phyloP scores from a whole-genome alignment of 2,797 vertebrate genomes.

The Acanthiza pusilla region DNA sequence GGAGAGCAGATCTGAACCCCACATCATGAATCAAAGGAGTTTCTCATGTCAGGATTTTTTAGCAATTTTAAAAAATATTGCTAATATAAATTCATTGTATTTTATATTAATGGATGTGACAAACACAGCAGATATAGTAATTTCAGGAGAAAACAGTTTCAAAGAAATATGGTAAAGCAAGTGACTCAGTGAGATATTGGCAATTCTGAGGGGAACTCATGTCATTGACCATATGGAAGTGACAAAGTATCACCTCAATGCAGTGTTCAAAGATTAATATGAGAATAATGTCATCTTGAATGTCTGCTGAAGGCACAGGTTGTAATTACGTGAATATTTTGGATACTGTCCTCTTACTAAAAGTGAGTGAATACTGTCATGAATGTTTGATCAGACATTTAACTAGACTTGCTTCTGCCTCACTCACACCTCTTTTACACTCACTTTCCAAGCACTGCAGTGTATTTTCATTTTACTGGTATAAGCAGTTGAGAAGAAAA shows the following conservation, averaged over 20 bases:
- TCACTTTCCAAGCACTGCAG: background rate
- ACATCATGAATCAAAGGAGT: background rate
- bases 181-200: slow-evolving; percentile 48
- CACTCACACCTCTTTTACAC: background rate
- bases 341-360: background rate
- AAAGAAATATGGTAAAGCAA: slow-evolving; percentile 56
- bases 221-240: slow-evolving; percentile 29
- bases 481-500: background rate
- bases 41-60: background rate
- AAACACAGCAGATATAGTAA: slow-evolving; percentile 33
- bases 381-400: slow-evolving; percentile 6
- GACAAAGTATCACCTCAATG: slow-evolving; percentile 38
- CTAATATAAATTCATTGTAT: slow-evolving; percentile 56
- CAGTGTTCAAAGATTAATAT: slow-evolving; percentile 38
- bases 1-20: background rate
- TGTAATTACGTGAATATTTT: slow-evolving; percentile 54
- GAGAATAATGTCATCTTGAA: slow-evolving; percentile 24
- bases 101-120: slow-evolving; percentile 56
- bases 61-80: background rate
- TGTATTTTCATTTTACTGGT: background rate
- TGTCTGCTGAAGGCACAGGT: background rate
- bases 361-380: background rate
- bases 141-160: slow-evolving; percentile 47
- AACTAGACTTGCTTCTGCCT: background rate
- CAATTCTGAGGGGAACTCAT: slow-evolving; percentile 40